A percentile compares a stretch with the other conserved stretches of the same genome.
These are phyloP conservation scores for Lagopus leucura DNA, from an alignment of 2,113 vertebrate genomes.

Conservation along the genomic window DNA sequence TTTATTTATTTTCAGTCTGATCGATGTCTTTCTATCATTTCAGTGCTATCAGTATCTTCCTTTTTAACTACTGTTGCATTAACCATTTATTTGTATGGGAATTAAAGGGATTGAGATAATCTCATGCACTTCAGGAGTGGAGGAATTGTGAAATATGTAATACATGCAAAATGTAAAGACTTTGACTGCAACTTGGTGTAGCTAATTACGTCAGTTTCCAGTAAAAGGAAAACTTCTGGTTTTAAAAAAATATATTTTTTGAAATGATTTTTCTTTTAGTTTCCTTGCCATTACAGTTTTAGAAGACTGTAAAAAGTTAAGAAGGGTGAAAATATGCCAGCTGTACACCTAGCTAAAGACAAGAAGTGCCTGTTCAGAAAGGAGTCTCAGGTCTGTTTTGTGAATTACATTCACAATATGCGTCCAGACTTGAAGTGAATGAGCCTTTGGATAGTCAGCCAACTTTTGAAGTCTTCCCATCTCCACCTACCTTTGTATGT, in stretches of 20 bases:
- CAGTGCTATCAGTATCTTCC: not conserved
- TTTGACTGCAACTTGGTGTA: fast-evolving
- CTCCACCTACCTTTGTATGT: not conserved
- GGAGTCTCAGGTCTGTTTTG: not conserved
- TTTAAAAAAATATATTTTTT: not conserved
- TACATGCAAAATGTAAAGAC: not conserved
- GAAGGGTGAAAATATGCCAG: not conserved
- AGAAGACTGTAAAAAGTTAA: not conserved
- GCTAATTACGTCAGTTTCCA: not conserved
- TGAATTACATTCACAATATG: not conserved
- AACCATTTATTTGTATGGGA: not conserved
- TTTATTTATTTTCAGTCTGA: not conserved
- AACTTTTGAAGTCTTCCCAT: not conserved
- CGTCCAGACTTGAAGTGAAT: not conserved
- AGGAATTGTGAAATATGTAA: not conserved
- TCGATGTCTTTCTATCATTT: not conserved
- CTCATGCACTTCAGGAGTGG: not conserved
- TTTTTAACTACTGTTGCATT: not conserved
- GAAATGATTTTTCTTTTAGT: not conserved
- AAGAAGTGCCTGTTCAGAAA: not conserved
- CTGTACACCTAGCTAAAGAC: not conserved
- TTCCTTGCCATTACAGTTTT: not conserved
- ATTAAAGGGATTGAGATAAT: not conserved
- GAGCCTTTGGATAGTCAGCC: not conserved
- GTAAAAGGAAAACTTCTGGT: not conserved